A percentile compares a stretch with the other conserved stretches of the same genome.
Conservation (phyloP, 2,888 invertebrate genomes). For the Cerastis leucographa region DNA sequence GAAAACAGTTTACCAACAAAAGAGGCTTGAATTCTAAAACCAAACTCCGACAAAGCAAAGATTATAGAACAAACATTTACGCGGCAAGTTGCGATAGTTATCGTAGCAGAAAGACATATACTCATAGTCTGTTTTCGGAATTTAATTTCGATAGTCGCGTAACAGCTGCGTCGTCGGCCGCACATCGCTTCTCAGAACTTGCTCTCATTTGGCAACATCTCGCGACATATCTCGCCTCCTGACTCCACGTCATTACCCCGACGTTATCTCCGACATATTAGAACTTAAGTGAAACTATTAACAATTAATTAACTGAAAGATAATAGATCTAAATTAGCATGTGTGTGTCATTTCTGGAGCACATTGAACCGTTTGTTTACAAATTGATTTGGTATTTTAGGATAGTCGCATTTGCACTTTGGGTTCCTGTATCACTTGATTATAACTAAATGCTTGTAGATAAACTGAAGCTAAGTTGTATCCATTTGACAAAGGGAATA, state of each 20-base stretch:
- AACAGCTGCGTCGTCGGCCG: constrained; percentile 57
- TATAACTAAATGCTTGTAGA: neutral
- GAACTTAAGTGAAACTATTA: constrained; percentile 52
- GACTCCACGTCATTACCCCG: constrained; percentile 52
- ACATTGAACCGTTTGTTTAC: constrained; percentile 36
- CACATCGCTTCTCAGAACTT: constrained; percentile 63
- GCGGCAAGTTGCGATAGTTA: constrained; percentile 18
- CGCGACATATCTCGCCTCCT: constrained; percentile 51
- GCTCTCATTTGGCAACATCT: constrained; percentile 63
- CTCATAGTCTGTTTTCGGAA: constrained; percentile 34
- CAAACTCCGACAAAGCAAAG: neutral
- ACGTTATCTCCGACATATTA: constrained; percentile 57
- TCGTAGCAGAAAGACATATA: constrained; percentile 27
- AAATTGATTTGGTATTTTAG: constrained; percentile 19
- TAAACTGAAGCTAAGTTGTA: neutral
- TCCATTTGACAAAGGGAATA: neutral
- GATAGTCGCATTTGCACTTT: constrained; percentile 6
- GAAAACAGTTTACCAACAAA: neutral
- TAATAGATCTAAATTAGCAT: constrained; percentile 55
- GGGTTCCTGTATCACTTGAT: neutral
- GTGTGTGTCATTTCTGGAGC: constrained; percentile 52
- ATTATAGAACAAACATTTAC: neutral
- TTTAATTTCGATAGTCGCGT: constrained; percentile 58
- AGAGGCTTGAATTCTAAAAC: neutral
- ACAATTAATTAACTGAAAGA: constrained; percentile 57